Conservation (phyloP, 2,797 vertebrate species). For the Anguilla marmorata region DNA sequence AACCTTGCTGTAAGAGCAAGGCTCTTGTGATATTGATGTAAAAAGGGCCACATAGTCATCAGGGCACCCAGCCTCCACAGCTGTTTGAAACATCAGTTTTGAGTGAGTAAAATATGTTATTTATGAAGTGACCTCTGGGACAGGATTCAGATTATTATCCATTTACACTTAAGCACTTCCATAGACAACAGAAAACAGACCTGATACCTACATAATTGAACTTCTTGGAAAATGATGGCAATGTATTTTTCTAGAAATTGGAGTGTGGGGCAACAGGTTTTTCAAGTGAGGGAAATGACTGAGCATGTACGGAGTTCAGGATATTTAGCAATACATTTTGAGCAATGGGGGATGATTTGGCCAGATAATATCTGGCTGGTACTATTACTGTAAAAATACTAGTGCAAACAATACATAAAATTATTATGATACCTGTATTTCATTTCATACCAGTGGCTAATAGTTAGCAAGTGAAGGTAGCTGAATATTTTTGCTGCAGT, state of each 20-base stretch:
- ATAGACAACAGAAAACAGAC: background rate
- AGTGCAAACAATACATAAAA: background rate
- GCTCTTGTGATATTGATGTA: background rate
- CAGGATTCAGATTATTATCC: background rate
- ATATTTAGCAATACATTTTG: background rate
- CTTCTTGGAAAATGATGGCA: background rate
- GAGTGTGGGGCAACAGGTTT: background rate
- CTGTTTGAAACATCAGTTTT: background rate
- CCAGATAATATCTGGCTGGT: background rate
- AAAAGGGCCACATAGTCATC: background rate
- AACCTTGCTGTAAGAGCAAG: background rate
- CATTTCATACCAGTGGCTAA: background rate
- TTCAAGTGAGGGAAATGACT: background rate
- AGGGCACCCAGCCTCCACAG: background rate
- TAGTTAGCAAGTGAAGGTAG: background rate
- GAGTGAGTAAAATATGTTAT: background rate
- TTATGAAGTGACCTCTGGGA: background rate
- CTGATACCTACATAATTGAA: background rate
- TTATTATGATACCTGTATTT: background rate
- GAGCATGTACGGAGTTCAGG: background rate
- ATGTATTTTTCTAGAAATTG: background rate
- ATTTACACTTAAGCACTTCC: background rate
- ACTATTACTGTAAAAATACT: background rate
- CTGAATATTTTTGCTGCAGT: background rate
- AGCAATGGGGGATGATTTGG: background rate